A percentile compares a stretch with the other conserved stretches of the same genome.
phyloP scores from a whole-genome alignment of 2,888 invertebrate species.

The Exephanes ischioxanthus region DNA sequence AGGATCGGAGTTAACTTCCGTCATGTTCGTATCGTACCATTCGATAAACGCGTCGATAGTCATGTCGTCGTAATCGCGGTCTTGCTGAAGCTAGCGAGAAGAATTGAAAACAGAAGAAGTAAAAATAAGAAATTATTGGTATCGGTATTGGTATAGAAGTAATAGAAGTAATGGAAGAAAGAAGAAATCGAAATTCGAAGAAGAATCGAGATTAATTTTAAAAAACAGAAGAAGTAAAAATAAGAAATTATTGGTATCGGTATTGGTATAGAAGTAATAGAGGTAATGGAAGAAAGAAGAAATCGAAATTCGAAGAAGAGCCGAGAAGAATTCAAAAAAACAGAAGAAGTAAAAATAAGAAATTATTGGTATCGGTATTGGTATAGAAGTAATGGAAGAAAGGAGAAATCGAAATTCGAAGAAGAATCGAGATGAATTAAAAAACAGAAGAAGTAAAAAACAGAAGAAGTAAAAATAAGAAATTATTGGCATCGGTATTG shows the following conservation, averaged over 20 bases:
- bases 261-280: too few species aligned
- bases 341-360: neutral
- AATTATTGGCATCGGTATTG: neutral
- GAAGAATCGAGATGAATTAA: too few species aligned
- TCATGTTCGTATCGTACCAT: constrained; percentile 49
- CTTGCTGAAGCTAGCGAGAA: constrained; percentile 13
- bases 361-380: neutral
- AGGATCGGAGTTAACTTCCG: constrained; percentile 28
- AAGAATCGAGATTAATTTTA: too few species aligned
- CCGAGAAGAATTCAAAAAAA: neutral
- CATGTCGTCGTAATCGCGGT: neutral
- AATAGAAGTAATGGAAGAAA: too few species aligned
- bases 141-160: too few species aligned
- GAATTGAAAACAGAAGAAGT: neutral
- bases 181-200: too few species aligned
- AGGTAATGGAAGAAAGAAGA: neutral
- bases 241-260: neutral
- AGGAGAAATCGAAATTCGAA: too few species aligned
- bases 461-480: neutral
- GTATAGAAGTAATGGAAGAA: too few species aligned
- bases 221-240: neutral
- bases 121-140: neutral
- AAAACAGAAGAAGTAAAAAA: neutral
- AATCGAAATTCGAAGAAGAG: neutral
- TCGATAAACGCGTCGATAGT: constrained; percentile 39